These are phyloP conservation scores for Carettochelys insculpta DNA, from an alignment of 2,113 vertebrate genomes.

Conservation along the genomic window DNA sequence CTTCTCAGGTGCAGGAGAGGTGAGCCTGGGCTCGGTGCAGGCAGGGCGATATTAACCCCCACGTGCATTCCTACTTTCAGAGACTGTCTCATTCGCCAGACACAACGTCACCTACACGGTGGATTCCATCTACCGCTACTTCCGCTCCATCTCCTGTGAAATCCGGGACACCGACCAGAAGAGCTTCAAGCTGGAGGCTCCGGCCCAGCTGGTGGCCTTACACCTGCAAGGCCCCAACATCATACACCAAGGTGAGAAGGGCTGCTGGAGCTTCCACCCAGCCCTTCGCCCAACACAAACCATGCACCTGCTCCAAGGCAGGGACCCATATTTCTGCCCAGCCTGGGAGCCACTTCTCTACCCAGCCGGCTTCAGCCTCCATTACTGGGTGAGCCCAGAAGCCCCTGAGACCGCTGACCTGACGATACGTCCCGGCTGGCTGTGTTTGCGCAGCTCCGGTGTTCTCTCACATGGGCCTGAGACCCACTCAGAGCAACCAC, in stretches of 20 bases:
- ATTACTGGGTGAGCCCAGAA: background rate
- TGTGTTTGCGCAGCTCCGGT: background rate
- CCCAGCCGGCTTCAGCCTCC: background rate
- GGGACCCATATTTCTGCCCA: background rate
- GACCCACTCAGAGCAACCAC: no score
- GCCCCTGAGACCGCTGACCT: background rate
- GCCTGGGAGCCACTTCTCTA: background rate
- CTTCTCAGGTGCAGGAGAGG: no score
- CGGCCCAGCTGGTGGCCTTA: conserved; percentile 60
- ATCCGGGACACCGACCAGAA: conserved; percentile 51
- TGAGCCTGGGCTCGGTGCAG: no score
- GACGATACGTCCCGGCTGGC: background rate
- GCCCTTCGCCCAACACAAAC: background rate
- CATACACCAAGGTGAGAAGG: conserved; percentile 33
- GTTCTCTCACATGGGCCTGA: background rate
- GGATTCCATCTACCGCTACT: conserved; percentile 28
- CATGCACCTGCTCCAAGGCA: background rate
- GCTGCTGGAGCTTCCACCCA: no score
- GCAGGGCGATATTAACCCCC: background rate
- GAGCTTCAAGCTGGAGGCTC: conserved; percentile 51
- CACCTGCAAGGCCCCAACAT: conserved; percentile 55
- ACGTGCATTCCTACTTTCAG: background rate
- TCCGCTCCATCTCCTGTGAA: conserved; percentile 59
- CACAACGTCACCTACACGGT: rapidly evolving
- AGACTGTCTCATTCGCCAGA: conserved; percentile 19